Conservation (phyloP, 2,113 vertebrate genomes). For the Alligator mississippiensis region DNA sequence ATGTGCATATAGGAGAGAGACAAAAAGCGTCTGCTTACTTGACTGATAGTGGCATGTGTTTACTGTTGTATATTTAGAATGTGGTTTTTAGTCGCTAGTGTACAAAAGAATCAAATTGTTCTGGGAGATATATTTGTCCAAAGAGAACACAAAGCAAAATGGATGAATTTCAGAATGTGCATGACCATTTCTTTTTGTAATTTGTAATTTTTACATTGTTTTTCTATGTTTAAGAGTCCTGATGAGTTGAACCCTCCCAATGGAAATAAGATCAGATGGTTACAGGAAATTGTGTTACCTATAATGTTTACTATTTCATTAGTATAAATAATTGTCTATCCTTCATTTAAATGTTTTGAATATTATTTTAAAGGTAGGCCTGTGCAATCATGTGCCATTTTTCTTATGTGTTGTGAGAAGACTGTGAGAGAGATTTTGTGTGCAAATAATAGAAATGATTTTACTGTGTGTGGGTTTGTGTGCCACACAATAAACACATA, state of each 20-base stretch:
- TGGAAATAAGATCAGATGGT: neutral
- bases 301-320: neutral
- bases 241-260: neutral
- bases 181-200: neutral
- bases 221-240: neutral
- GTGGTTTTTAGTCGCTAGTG: neutral
- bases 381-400: neutral
- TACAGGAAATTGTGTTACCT: neutral
- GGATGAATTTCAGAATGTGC: neutral
- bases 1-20: neutral
- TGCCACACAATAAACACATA: neutral
- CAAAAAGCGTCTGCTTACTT: neutral
- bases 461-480: neutral
- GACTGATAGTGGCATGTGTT: neutral
- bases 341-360: neutral
- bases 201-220: neutral
- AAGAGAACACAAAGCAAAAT: neutral
- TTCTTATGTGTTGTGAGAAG: neutral
- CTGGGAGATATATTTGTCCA: neutral
- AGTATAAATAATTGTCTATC: neutral
- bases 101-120: rapidly evolving
- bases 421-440: neutral
- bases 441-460: neutral
- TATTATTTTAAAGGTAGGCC: neutral
- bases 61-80: rapidly evolving